These are phyloP conservation scores for Scarus forsteni DNA, from an alignment of 2,797 vertebrate species.

Conservation along the genomic window DNA sequence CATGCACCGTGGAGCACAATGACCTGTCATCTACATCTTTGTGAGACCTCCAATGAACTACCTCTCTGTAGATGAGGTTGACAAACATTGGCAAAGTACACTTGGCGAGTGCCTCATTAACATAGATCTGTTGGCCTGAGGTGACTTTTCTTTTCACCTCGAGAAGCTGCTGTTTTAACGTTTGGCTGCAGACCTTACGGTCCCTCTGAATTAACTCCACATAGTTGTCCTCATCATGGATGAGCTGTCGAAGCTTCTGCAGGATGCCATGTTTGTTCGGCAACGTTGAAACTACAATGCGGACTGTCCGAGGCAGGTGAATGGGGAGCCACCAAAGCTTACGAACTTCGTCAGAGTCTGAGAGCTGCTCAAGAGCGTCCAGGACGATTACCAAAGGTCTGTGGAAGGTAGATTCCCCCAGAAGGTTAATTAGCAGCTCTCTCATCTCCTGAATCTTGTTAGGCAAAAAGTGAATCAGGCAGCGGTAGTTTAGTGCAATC, in stretches of 20 bases:
- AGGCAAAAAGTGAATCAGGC: slow-evolving; percentile 95
- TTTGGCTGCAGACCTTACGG: slow-evolving; percentile 97
- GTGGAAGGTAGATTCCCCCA: slow-evolving; percentile 95
- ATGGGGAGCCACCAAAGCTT: slow-evolving; percentile 98
- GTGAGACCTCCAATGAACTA: slow-evolving; percentile 96
- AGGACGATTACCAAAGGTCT: slow-evolving; percentile 95
- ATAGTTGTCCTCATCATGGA: slow-evolving; percentile 93
- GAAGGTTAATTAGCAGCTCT: slow-evolving; percentile 94
- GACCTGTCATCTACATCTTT: slow-evolving; percentile 98
- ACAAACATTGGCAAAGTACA: slow-evolving; percentile 99
- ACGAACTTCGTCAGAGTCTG: slow-evolving; percentile 94
- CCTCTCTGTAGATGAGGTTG: slow-evolving; percentile 97
- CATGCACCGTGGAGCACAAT: slow-evolving; percentile 95
- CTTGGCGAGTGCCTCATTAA: slow-evolving; percentile 96
- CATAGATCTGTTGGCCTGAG: slow-evolving; percentile 98
- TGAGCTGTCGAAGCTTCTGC: slow-evolving; percentile 94
- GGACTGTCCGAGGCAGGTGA: slow-evolving; percentile 94
- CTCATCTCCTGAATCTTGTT: slow-evolving; percentile 96
- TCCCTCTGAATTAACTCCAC: slow-evolving; percentile 93
- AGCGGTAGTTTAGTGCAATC: slow-evolving; percentile 95
- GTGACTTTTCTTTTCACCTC: slow-evolving; percentile 97
- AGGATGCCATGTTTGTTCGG: slow-evolving; percentile 98
- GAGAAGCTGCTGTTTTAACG: slow-evolving; percentile 96
- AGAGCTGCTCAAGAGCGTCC: slow-evolving; percentile 95
- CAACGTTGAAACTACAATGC: slow-evolving; percentile 95